Base-by-base conservation (phyloP, 2,113 vertebrate species). In the Apistogramma diplotaenia region DNA sequence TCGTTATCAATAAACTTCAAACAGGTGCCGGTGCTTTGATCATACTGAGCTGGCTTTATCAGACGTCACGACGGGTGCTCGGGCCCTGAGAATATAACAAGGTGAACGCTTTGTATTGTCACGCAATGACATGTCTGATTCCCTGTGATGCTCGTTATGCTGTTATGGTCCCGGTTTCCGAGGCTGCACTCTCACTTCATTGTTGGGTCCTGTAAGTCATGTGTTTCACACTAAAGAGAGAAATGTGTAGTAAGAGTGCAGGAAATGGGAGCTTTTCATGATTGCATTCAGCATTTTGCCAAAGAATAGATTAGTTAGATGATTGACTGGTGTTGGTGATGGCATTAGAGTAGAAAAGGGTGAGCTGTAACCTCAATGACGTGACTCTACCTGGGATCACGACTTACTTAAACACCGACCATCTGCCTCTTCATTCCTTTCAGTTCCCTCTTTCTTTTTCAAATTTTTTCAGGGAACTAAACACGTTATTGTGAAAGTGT, bases 351-450 rank as follows among this genome's bases (percentile, higher is more conserved):
- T 76, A 59, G 27, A 23, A 84, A 85, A 85, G 54, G 82, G 86
- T 85, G 73, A 8, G 27, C 18, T 13, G 37, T 62, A 83, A 83
- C 82, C 84, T 82, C 3, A 0, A 0, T 58, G 21, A 53, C 37
- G 59, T 88, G 82, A 90, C 82, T 87, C 46, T 83, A 51, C 79
- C 83, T 83, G 71, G 85, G 89, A 90, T 93, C 87, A 86, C 85
- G 81, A 73, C 54, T 83, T 61, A 82, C 79, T 89, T 91, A 87
- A 87, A 89, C 81, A 53, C 83, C 72, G 81, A 74, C 90, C 91
- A 91, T 92, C 90, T 93, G 87, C 49, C 74, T 9, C 46, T 3
- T 70, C 77, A 71, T 37, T 16, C 25, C 19, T 27, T 23, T 1
- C 4, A 15, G 1, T 12, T 12, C 33, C 19, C 15, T 46, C 12